These are phyloP conservation scores for Varanus komodoensis DNA, from an alignment of 2,113 vertebrate genomes.

Conservation along the genomic window DNA sequence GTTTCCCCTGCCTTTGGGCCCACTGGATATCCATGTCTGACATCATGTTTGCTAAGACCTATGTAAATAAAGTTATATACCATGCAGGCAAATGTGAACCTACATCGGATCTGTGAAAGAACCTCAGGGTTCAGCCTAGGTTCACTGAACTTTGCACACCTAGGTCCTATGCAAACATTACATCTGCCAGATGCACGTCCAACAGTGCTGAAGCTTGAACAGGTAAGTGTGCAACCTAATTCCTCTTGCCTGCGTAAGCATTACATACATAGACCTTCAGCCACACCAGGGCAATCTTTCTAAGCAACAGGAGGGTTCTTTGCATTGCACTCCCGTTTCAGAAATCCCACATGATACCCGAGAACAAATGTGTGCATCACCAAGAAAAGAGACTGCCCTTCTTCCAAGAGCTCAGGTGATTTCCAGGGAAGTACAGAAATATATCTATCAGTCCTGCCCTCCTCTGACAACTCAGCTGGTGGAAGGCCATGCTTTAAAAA, in stretches of 20 bases:
- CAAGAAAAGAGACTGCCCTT: not conserved
- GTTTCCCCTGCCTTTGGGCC: too few species aligned
- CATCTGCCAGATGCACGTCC: too few species aligned
- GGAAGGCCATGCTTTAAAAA: too few species aligned
- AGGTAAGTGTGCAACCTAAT: not conserved
- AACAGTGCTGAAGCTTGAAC: not conserved
- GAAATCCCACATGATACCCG: not conserved
- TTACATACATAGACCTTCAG: not conserved
- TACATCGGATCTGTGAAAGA: too few species aligned
- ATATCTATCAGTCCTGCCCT: not conserved
- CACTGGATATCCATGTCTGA: not conserved
- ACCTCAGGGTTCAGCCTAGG: too few species aligned
- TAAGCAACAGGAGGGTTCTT: not conserved
- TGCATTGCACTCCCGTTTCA: not conserved
- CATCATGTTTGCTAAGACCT: not conserved
- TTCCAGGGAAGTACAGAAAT: not conserved
- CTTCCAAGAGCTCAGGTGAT: not conserved
- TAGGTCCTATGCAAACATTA: too few species aligned
- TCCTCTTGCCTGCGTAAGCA: not conserved
- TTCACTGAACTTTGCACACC: too few species aligned
- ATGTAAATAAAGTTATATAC: not conserved
- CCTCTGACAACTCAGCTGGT: not conserved
- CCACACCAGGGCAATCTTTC: not conserved
- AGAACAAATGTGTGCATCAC: not conserved
- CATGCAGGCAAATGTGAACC: not conserved